Conservation (phyloP, 2,113 vertebrate genomes). For the Prolemur simus region DNA sequence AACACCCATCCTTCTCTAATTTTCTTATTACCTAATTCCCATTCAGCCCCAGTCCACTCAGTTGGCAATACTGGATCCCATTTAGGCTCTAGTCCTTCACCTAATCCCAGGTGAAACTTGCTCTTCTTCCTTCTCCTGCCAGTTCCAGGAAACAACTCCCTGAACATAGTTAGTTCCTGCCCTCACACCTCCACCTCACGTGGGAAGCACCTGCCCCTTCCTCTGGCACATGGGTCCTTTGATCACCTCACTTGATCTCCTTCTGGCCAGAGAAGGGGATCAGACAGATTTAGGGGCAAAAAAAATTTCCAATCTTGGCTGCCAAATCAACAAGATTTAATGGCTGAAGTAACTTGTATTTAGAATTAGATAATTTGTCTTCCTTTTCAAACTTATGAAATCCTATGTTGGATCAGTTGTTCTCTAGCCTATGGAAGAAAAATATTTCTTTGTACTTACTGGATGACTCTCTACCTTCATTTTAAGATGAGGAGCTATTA, state of each 20-base stretch:
- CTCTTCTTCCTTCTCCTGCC: not conserved
- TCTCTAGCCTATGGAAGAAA: not conserved
- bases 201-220: not conserved
- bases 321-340: not conserved
- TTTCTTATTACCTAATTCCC: not conserved
- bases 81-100: not conserved
- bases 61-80: not conserved
- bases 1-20: not conserved
- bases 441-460: not conserved
- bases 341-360: slow-evolving; percentile 13
- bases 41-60: no score
- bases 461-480: slow-evolving; percentile 14
- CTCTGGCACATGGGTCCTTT: not conserved
- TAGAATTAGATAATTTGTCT: not conserved
- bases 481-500: slow-evolving; percentile 51
- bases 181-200: not conserved
- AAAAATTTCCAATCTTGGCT: not conserved
- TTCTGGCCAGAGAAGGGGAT: not conserved
- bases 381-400: not conserved
- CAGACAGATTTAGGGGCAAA: not conserved
- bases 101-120: not conserved
- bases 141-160: not conserved
- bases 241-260: not conserved
- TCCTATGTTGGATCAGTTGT: not conserved
- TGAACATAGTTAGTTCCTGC: not conserved